These are phyloP conservation scores for Pterois miles DNA, from an alignment of 2,797 vertebrate genomes.

Conservation along the genomic window DNA sequence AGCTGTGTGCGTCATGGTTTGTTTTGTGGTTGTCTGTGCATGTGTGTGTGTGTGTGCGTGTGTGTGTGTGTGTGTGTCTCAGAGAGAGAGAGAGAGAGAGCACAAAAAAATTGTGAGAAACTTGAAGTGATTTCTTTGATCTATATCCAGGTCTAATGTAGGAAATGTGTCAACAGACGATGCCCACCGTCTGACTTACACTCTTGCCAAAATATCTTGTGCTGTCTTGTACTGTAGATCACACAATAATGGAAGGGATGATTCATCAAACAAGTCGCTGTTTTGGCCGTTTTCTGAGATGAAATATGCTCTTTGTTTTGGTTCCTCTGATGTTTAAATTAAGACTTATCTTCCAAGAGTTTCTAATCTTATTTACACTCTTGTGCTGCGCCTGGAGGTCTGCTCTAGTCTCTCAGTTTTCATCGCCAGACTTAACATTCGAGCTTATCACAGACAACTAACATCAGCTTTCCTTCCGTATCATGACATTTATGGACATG, in stretches of 20 bases:
- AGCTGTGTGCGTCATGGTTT: slow-evolving; percentile 61
- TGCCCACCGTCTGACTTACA: slow-evolving; percentile 37
- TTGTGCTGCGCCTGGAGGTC: slow-evolving; percentile 14
- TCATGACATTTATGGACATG: slow-evolving; percentile 21
- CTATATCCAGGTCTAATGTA: slow-evolving; percentile 53
- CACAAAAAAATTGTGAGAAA: not conserved
- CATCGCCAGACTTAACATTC: slow-evolving; percentile 21
- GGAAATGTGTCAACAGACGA: slow-evolving; percentile 53
- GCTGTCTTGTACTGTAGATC: slow-evolving; percentile 38
- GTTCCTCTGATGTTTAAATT: slow-evolving; percentile 41
- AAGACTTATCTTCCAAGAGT: slow-evolving; percentile 35
- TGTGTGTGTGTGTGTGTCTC: not conserved
- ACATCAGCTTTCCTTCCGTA: slow-evolving; percentile 5
- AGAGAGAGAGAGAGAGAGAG: too few species aligned
- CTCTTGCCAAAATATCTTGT: slow-evolving; percentile 42
- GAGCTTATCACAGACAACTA: slow-evolving; percentile 23
- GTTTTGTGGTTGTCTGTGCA: slow-evolving; percentile 45
- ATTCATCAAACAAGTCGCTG: slow-evolving; percentile 30
- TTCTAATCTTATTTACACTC: slow-evolving; percentile 32
- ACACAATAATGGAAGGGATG: slow-evolving; percentile 19
- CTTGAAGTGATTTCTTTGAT: slow-evolving; percentile 48
- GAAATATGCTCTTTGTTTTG: slow-evolving; percentile 39
- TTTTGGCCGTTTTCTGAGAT: slow-evolving; percentile 28
- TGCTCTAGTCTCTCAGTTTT: slow-evolving; percentile 27
- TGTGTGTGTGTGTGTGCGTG: slow-evolving; percentile 17